A percentile compares a stretch with the other conserved stretches of the same genome.
Conservation (phyloP, 2,797 vertebrate species). For the Arvicola amphibius region DNA sequence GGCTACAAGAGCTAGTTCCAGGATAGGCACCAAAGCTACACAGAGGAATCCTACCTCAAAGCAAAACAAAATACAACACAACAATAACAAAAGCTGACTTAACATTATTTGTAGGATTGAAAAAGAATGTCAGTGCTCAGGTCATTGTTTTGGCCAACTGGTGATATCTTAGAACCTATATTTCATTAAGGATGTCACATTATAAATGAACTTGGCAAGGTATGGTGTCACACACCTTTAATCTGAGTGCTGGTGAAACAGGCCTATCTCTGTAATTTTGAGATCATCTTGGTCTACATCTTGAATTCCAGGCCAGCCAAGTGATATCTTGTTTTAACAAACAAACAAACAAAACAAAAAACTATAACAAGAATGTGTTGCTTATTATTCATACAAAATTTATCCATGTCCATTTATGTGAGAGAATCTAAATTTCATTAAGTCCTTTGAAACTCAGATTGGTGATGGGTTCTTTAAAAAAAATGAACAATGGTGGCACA, state of each 20-base stretch:
- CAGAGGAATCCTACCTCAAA: no score
- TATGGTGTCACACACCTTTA: neutral
- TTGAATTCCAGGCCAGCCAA: neutral
- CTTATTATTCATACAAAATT: neutral
- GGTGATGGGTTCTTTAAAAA: neutral
- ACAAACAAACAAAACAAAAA: neutral
- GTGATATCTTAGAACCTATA: neutral
- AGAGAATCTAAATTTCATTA: constrained; percentile 40
- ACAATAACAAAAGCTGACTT: neutral
- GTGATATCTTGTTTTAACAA: neutral
- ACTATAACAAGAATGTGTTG: neutral
- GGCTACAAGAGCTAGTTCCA: no score
- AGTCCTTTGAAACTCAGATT: neutral
- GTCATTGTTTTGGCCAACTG: constrained; percentile 26
- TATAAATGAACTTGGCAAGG: neutral
- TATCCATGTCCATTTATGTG: neutral
- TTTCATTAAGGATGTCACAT: constrained; percentile 40
- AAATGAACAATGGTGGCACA: neutral
- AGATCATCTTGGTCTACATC: neutral
- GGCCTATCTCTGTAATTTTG: neutral
- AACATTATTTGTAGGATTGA: constrained; percentile 5
- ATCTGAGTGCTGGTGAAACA: neutral
- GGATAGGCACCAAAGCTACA: no score
- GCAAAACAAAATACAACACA: no score
- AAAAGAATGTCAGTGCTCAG: constrained; percentile 20